Evolutionary conservation across 2,797 vertebrate species (phyloP), one percentile per base, ranked within the genome.

Genomic region (Oreochromis grahami): DNA sequence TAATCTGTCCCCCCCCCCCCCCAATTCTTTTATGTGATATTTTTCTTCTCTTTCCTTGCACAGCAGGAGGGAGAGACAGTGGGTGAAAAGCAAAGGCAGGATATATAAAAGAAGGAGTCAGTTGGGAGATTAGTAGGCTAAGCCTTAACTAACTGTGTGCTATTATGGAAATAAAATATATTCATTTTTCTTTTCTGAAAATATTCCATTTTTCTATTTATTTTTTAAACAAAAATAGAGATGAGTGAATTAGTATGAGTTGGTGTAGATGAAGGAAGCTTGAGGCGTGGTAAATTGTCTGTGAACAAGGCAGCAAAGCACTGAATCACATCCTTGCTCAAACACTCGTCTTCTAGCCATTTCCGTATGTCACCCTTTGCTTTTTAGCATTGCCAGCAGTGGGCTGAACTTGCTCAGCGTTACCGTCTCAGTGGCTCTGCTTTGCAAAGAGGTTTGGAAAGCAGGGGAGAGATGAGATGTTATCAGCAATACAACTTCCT

Each of bases 401-500:
- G 5, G 83, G 70, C 2, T 76, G 80, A 78, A 82, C 74, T 77
- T 3, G 52, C 86, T 88, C 79, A 5, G 77, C 52, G 26, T 79
- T 51, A 77, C 84, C 65, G 14, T 81, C 81, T 91, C 87, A 72
- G 15, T 79, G 51, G 77, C 79, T 84, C 63, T 58, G 72, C 87
- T 90, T 65, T 4, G 29, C 85, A 91, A 78, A 89, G 84, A 77
- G 84, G 77, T 84, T n/a, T 7, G 17, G 53, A 87, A 65, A 76
- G 81, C 76, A 21, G 77, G 1, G 56, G 36, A 34, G 82, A 70
- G 81, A 43, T 24, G 55, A 72, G 79, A 86, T 85, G 51, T 70
- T 87, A 88, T 89, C 81, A n/a, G 4, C 82, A 48, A 14, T 76
- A 77, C 32, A 81, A 88, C 91, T 87, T 90, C 89, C 81, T 77